Evolutionary conservation across 2,888 invertebrate genomes (phyloP), one percentile per base, ranked within the genome.

Genomic region (Agrotis puta): DNA sequence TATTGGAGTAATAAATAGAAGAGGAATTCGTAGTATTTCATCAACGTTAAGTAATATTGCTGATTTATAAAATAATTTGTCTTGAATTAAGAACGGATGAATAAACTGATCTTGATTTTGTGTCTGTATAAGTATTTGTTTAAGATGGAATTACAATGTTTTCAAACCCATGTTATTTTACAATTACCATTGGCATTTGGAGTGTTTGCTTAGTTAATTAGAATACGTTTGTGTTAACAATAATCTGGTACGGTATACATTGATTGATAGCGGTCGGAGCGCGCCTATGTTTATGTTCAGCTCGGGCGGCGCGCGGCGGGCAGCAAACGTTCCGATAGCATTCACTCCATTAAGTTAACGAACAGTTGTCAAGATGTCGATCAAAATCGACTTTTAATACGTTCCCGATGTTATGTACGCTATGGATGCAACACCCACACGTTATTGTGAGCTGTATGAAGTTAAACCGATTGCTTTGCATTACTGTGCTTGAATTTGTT

Each of bases 291-390:
- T 87, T 89, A 87, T 88, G 83, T 84, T 76, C 74, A 79, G 80
- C 77, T 83, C 81, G 83, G 87, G 82, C 87, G 88, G 77, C 84
- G 74, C 64, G 79, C 64, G 87, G 82, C 86, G 88, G 87, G 74
- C 83, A 81, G 86, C 87, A 94, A 93, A 94, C 90, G 92, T 88
- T 89, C 90, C 88, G 89, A 88, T 85, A 88, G 89, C 91, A 87
- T 88, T 90, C 92, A 90, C 91, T 94, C 94, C 94, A 95, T 96
- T 95, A 95, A 93, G 89, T 95, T 95, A 95, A 96, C 95, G 95
- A 95, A 94, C 93, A 91, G 94, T 94, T 95, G 95, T 95, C 95
- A 92, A 95, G 94, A 95, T 93, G 95, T 95, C 95, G 93, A 95
- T 96, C 95, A 95, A 92, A 92, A 92, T 92, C 93, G 91, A 90